Percentiles rank a stretch among this genome's conserved stretches.
These are phyloP conservation scores for Acanthopleura granulata DNA, from an alignment of 2,888 invertebrate species.

Conservation along the genomic window DNA sequence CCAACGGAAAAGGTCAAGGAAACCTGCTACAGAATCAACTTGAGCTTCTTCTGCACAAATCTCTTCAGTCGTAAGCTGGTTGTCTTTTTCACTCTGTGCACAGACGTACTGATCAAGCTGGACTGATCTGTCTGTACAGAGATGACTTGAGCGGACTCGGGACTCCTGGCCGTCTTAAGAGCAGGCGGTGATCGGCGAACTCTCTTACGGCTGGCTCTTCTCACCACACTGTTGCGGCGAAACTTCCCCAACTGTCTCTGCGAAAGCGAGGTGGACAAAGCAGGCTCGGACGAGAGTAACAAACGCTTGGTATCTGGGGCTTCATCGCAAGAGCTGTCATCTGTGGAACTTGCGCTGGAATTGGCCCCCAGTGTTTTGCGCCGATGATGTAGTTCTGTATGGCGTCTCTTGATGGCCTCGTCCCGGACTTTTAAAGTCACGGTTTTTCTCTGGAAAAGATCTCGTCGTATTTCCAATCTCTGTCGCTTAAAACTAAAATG, in stretches of 20 bases:
- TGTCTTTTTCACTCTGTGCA: not conserved
- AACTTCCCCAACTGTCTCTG: not conserved
- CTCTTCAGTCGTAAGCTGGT: conserved; percentile 4
- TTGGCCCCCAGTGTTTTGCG: not conserved
- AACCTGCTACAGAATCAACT: not conserved
- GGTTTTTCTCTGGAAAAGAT: not conserved
- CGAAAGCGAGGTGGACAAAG: not conserved
- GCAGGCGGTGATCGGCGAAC: not conserved
- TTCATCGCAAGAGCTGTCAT: not conserved
- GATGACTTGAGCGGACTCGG: no score
- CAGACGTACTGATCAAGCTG: no score
- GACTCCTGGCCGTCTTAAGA: no score
- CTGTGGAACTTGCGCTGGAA: not conserved
- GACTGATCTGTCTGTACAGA: no score
- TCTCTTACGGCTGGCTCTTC: not conserved
- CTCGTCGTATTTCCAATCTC: not conserved
- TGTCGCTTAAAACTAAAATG: conserved; percentile 6
- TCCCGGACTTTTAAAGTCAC: not conserved
- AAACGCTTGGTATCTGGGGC: not conserved
- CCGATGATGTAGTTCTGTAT: not conserved
- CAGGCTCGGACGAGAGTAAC: not conserved
- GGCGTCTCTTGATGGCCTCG: not conserved
- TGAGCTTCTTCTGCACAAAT: not conserved
- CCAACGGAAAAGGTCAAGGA: not conserved
- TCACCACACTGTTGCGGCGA: not conserved